Base-by-base conservation (phyloP, 2,113 vertebrate species). In the Pampusana beccarii region DNA sequence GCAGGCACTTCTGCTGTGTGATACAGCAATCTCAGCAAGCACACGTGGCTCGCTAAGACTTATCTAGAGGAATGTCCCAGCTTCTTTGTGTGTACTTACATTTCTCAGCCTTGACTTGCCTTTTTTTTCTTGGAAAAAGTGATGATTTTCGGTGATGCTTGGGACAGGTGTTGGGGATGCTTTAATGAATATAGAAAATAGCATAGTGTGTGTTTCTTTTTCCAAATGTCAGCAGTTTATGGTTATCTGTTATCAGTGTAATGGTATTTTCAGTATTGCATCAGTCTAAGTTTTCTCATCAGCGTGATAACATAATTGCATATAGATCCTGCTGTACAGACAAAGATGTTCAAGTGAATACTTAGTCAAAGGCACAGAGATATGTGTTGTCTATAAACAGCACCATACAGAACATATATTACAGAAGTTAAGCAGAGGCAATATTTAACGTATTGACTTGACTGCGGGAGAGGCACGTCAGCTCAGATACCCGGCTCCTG, bases 391-490 rank as follows among this genome's bases (percentile, higher is more conserved):
- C 65, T 81, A 17, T 88, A 74, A 94, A 83, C 73, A 79, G 38
- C 65, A 73, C 36, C 5, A 1, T 34, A 40, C 14, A 69, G 61
- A 69, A 75, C 16, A 44, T 67, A 7, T 44, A 38, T 85, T 66
- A 62, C 14, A 51, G 7, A 88, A 80, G 38, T 62, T 90, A 85
- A 90, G n/a, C 38, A 72, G 42, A 48, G 38, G 31, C 67, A 67
- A 86, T 93, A 77, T 94, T 95, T 82, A 83, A 20, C 33, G 53
- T 88, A 77, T 87, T 92, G 84, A 83, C 79, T 81, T 87, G 82
- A 96, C 70, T 38, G 19, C 48, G 61, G 83, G 60, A 42, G 28
- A 86, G 20, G 16, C 19, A 56, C 5, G 8, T 74, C 31, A 90
- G 58, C 58, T 92, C 80, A 80, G 48, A 38, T 64, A 69, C 14